phyloP scores from a whole-genome alignment of 92 coral and sea anemone genomes.

The Nematostella vectensis region DNA sequence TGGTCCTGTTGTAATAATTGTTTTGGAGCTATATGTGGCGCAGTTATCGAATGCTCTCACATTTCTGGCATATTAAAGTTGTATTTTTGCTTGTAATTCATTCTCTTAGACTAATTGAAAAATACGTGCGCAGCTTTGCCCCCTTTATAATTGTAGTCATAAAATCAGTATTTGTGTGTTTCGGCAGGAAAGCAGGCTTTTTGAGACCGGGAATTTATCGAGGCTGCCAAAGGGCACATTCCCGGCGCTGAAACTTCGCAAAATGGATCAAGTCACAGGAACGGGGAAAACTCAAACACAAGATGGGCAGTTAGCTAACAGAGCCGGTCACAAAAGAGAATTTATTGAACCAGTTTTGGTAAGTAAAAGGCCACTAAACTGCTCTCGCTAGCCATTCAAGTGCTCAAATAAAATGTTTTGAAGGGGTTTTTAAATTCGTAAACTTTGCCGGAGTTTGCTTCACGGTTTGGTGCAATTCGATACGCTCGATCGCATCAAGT shows the following conservation, averaged over 20 bases:
- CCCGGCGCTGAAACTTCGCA: constrained; percentile 39
- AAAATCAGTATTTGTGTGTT: background rate
- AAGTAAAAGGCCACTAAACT: constrained; percentile 23
- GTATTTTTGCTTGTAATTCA: constrained; percentile 26
- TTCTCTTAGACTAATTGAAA: constrained; percentile 19
- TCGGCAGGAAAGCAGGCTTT: background rate
- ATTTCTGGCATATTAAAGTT: constrained; percentile 47
- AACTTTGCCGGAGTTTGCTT: constrained; percentile 24
- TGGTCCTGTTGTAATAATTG: constrained; percentile 9
- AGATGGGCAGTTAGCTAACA: constrained; percentile 41
- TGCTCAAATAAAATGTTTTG: constrained; percentile 9
- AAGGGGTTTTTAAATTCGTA: constrained; percentile 7
- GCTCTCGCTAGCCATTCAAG: constrained; percentile 8
- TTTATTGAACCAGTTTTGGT: constrained; percentile 45
- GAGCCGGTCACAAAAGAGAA: constrained; percentile 52
- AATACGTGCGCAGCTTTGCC: constrained; percentile 14
- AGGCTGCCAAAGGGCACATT: constrained; percentile 58
- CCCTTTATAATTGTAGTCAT: constrained; percentile 9
- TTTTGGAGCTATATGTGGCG: constrained; percentile 8
- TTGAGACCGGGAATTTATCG: constrained; percentile 9
- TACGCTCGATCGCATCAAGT: constrained; percentile 29
- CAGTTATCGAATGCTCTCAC: constrained; percentile 22
- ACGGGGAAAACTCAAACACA: constrained; percentile 38
- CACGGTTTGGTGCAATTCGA: constrained; percentile 31
- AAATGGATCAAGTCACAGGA: constrained; percentile 21